phyloP scores from a whole-genome alignment of 2,797 vertebrate species.

The Smutsia gigantea region DNA sequence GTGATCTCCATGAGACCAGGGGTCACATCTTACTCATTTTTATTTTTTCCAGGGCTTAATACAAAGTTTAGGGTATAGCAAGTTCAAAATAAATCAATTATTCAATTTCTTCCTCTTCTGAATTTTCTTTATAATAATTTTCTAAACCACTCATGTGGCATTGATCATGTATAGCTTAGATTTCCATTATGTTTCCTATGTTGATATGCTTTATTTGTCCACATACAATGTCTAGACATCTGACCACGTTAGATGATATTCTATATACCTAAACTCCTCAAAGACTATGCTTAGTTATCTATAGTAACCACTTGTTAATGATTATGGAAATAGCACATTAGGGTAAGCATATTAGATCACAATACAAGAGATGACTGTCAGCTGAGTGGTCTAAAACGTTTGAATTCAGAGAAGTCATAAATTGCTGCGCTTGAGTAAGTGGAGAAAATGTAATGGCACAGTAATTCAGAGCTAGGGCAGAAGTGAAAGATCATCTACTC shows the following conservation, averaged over 20 bases:
- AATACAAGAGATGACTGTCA: background rate
- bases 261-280: background rate
- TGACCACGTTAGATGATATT: background rate
- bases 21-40: background rate
- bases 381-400: background rate
- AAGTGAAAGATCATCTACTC: background rate
- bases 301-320: background rate
- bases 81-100: slow-evolving; percentile 9
- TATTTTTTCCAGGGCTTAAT: background rate
- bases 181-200: background rate
- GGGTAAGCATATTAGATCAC: background rate
- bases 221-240: background rate
- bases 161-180: background rate
- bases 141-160: background rate
- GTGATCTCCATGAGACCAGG: background rate
- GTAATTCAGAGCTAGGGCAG: background rate
- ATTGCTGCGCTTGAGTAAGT: background rate
- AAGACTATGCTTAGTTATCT: background rate
- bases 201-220: background rate
- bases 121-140: slow-evolving; percentile 28
- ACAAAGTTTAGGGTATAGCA: background rate
- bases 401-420: background rate
- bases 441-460: background rate
- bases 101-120: background rate
- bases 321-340: background rate